These are phyloP conservation scores for Drosophila pruinosa DNA, from an alignment of 1,140 invertebrate species.

Conservation along the genomic window DNA sequence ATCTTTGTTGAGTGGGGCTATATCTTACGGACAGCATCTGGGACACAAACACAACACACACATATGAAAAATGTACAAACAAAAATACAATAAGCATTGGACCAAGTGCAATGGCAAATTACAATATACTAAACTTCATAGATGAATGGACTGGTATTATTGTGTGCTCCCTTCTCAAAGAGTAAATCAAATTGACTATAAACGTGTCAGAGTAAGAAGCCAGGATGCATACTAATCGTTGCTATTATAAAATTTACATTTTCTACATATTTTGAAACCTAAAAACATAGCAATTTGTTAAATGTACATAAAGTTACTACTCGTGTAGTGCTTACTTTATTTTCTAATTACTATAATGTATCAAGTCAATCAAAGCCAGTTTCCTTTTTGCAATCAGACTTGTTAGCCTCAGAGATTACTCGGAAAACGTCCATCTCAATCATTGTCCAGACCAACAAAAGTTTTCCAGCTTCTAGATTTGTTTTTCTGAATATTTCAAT, in stretches of 20 bases:
- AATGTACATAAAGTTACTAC: no score
- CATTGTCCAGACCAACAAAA: neutral
- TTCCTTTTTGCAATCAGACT: no score
- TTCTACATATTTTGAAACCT: no score
- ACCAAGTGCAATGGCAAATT: neutral
- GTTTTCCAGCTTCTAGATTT: neutral
- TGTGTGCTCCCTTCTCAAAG: no score
- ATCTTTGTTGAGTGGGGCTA: conserved; percentile 21
- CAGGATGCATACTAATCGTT: no score
- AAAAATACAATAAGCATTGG: neutral
- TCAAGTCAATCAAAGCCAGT: no score
- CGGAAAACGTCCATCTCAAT: neutral
- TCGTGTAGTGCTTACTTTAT: no score
- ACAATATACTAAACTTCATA: neutral
- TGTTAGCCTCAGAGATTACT: no score
- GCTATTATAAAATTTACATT: no score
- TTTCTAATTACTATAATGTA: no score
- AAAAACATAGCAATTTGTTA: no score
- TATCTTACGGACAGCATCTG: conserved; percentile 5
- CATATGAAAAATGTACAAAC: neutral
- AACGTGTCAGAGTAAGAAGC: no score
- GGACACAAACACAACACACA: neutral
- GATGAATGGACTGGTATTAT: neutral
- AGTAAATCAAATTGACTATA: neutral
- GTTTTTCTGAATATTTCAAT: conserved; percentile 1